Percentiles rank a stretch among this genome's conserved stretches.
phyloP scores from a whole-genome alignment of 2,113 vertebrate species.

The Phalacrocorax pelagicus region DNA sequence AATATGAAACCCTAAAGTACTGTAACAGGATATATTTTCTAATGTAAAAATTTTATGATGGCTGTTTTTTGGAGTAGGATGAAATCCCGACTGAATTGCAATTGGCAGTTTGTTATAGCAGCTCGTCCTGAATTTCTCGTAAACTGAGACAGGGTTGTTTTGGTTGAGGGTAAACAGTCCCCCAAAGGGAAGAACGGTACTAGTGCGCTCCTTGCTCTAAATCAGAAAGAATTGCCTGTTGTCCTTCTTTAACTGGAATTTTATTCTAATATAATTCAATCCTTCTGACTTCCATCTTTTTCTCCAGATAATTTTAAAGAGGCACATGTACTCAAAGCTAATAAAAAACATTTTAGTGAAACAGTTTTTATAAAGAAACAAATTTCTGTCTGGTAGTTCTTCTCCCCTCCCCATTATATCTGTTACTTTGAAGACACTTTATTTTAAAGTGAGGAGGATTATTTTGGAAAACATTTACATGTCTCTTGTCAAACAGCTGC shows the following conservation, averaged over 20 bases:
- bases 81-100: slow-evolving; percentile 3
- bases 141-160: slow-evolving; percentile 23
- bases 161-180: slow-evolving; percentile 17
- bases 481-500: not conserved
- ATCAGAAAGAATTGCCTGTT: slow-evolving; percentile 2
- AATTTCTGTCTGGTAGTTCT: not conserved
- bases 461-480: not conserved
- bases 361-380: not conserved
- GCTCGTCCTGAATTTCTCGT: slow-evolving; percentile 6
- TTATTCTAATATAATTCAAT: slow-evolving; percentile 9
- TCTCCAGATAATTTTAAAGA: not conserved
- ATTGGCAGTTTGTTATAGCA: slow-evolving; percentile 48
- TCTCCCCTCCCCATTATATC: not conserved
- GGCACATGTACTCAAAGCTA: not conserved
- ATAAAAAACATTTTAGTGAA: not conserved
- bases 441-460: not conserved
- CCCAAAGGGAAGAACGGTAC: slow-evolving; percentile 12
- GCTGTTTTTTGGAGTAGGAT: slow-evolving; percentile 16
- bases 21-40: slow-evolving; percentile 35
- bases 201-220: not conserved
- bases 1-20: slow-evolving; percentile 41
- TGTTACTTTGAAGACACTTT: not conserved
- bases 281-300: not conserved
- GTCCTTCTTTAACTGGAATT: not conserved
- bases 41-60: slow-evolving; percentile 49